These are phyloP conservation scores for Holocentrus rufus DNA, from an alignment of 2,797 vertebrate species.

Conservation along the genomic window DNA sequence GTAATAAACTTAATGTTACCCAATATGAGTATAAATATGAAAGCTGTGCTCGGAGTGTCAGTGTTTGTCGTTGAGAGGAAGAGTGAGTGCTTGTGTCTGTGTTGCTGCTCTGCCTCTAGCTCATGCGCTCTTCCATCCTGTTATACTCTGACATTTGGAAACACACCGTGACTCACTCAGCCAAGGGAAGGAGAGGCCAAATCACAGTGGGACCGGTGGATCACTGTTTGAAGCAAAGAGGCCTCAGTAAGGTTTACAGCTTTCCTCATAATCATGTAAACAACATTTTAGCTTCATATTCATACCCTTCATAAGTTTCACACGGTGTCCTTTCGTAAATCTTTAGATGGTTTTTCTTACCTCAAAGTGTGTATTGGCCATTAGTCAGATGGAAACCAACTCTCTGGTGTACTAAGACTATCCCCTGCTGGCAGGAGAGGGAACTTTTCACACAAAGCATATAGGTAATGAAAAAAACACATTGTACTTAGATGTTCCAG, in stretches of 20 bases:
- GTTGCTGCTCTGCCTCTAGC: slow-evolving; percentile 52
- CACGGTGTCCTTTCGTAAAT: slow-evolving; percentile 41
- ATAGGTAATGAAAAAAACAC: slow-evolving; percentile 16
- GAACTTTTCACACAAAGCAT: slow-evolving; percentile 20
- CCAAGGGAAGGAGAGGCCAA: slow-evolving; percentile 42
- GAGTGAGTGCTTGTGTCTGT: slow-evolving; percentile 18
- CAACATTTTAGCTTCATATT: slow-evolving; percentile 29
- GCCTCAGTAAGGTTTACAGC: slow-evolving; percentile 36
- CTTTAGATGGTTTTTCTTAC: slow-evolving; percentile 14
- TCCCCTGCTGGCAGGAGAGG: slow-evolving; percentile 74
- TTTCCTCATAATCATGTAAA: slow-evolving; percentile 51
- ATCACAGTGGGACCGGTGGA: slow-evolving; percentile 33
- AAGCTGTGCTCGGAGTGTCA: slow-evolving; percentile 24
- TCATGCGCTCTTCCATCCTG: slow-evolving; percentile 37
- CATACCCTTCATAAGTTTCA: slow-evolving; percentile 38
- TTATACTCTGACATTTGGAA: slow-evolving; percentile 67
- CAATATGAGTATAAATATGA: slow-evolving; percentile 14
- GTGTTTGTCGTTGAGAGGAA: slow-evolving; percentile 29
- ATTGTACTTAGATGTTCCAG: neutral
- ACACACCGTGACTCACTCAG: slow-evolving; percentile 52
- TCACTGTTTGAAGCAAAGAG: slow-evolving; percentile 25
- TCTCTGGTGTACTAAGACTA: slow-evolving; percentile 68
- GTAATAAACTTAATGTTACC: slow-evolving; percentile 26
- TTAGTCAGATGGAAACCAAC: slow-evolving; percentile 9
- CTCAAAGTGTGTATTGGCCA: slow-evolving; percentile 12